Percentiles rank a stretch among this genome's conserved stretches.
phyloP scores from a whole-genome alignment of 2,797 vertebrate genomes.

The Halcyon badia region DNA sequence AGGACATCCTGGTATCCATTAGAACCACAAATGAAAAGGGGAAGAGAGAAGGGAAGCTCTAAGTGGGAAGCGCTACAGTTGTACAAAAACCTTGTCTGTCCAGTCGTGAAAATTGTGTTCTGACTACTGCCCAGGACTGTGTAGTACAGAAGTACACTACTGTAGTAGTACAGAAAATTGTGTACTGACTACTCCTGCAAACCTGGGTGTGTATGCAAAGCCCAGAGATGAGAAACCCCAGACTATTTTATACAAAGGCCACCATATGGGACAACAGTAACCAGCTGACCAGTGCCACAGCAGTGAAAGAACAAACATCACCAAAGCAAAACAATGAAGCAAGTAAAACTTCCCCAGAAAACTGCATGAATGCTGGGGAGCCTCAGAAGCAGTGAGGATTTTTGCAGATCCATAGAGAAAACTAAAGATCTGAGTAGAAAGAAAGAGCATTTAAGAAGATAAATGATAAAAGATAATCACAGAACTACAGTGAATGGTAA shows the following conservation, averaged over 20 bases:
- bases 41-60: neutral
- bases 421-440: neutral
- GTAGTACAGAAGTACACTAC: too few relatives aligned
- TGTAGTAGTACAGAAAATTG: neutral
- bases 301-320: neutral
- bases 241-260: neutral
- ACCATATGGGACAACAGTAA: neutral
- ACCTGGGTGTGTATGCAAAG: neutral
- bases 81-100: neutral
- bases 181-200: neutral
- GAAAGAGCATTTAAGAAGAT: neutral
- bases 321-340: neutral
- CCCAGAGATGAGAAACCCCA: neutral
- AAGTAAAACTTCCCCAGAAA: neutral
- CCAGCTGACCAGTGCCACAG: neutral
- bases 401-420: neutral
- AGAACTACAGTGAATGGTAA: neutral
- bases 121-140: neutral
- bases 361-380: neutral
- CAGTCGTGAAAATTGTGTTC: neutral
- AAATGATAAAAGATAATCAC: neutral
- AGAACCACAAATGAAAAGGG: neutral
- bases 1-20: neutral
- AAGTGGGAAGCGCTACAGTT: neutral
- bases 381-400: neutral